Conservation (phyloP, 2,797 vertebrate genomes). For the Sebastes oblongus region DNA sequence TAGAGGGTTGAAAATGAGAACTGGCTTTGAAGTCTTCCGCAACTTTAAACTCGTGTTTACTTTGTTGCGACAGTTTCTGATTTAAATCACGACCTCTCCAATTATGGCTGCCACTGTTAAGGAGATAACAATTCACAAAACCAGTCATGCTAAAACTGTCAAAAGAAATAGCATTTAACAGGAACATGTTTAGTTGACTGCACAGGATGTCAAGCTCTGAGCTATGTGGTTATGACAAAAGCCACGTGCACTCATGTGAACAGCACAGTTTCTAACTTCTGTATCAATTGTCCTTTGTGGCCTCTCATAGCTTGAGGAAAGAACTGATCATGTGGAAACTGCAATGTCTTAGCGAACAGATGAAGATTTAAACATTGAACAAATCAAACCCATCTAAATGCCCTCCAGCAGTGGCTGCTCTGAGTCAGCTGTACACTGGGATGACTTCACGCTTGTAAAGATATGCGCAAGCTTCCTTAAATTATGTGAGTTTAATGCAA, state of each 20-base stretch:
- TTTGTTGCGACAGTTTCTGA: not conserved
- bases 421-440: conserved; percentile 1
- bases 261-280: not conserved
- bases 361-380: not conserved
- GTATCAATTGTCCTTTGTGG: not conserved
- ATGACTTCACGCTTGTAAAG: not conserved
- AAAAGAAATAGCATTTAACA: not conserved
- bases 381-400: not conserved
- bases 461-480: not conserved
- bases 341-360: not conserved
- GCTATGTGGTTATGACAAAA: not conserved
- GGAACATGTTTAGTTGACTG: not conserved
- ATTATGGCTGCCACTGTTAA: not conserved
- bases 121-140: not conserved
- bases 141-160: not conserved
- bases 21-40: not conserved
- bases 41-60: not conserved
- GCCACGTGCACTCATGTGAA: not conserved
- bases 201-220: not conserved
- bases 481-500: not conserved
- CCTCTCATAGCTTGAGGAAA: not conserved
- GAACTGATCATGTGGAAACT: conserved; percentile 34
- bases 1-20: not conserved
- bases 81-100: not conserved
- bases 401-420: not conserved